Conservation (phyloP, 2,888 invertebrate genomes). For the Pelosia muscerda region DNA sequence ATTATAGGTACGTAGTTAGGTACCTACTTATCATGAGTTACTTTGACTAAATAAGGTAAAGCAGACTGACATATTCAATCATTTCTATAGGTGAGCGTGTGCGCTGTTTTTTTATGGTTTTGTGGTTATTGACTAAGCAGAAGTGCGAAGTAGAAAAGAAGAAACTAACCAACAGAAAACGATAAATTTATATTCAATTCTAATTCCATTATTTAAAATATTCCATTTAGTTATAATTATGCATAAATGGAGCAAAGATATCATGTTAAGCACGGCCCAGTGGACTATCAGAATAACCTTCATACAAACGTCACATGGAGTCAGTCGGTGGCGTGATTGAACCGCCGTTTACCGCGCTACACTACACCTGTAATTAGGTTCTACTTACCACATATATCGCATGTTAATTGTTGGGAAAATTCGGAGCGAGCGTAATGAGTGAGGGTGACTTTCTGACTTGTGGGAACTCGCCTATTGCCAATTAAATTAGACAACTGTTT, state of each 20-base stretch:
- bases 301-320: slow-evolving; percentile 5
- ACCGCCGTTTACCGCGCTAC: slow-evolving; percentile 64
- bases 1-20: not conserved
- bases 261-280: not conserved
- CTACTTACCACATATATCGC: slow-evolving; percentile 58
- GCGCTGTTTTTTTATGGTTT: not conserved
- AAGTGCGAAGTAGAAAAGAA: not conserved
- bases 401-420: slow-evolving; percentile 83
- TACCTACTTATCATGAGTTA: slow-evolving; percentile 10
- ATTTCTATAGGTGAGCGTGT: not conserved
- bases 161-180: not conserved
- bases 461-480: slow-evolving; percentile 85
- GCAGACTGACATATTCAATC: not conserved
- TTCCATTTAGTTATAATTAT: too few relatives aligned
- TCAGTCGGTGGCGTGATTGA: slow-evolving; percentile 64
- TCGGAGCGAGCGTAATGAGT: slow-evolving; percentile 66
- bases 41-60: slow-evolving; percentile 10
- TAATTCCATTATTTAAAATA: too few relatives aligned
- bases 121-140: not conserved
- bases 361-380: slow-evolving; percentile 71
- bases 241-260: slow-evolving; percentile 37
- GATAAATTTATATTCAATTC: too few relatives aligned
- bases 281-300: not conserved
- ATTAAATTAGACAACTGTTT: slow-evolving; percentile 85
- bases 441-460: slow-evolving; percentile 82